Conservation (phyloP, 1,140 invertebrate genomes). For the Pararge aegeria region DNA sequence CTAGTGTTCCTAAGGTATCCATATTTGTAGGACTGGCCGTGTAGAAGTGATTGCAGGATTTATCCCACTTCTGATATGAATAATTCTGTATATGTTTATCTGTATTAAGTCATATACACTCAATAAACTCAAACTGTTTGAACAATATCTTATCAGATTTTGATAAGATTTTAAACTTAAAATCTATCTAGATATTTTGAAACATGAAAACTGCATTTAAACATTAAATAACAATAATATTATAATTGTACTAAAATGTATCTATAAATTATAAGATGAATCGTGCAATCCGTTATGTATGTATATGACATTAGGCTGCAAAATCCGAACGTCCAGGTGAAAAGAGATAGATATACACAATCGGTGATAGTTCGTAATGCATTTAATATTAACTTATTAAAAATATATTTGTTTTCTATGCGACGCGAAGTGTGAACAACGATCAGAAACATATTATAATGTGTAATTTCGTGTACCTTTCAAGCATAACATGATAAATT, state of each 20-base stretch:
- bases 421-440: neutral
- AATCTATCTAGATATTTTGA: too few species aligned
- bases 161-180: too few species aligned
- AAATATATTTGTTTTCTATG: slow-evolving; percentile 25
- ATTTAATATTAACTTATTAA: slow-evolving; percentile 37
- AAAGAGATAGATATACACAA: slow-evolving; percentile 15
- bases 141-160: too few species aligned
- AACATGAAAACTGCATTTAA: too few species aligned
- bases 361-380: slow-evolving; percentile 37
- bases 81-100: too few species aligned
- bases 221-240: too few species aligned
- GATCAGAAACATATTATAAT: neutral
- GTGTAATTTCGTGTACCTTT: too few species aligned
- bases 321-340: slow-evolving; percentile 37
- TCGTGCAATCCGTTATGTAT: slow-evolving; percentile 1
- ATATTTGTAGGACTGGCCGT: neutral
- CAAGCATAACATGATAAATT: too few species aligned
- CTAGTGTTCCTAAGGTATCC: slow-evolving; percentile 27
- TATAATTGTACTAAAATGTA: too few species aligned
- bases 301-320: slow-evolving; percentile 27
- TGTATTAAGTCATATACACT: neutral
- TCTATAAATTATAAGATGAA: too few species aligned
- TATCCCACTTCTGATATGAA: neutral
- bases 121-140: too few species aligned
- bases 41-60: neutral